Conservation (phyloP, 2,888 invertebrate genomes). For the Nephrotoma flavescens region DNA sequence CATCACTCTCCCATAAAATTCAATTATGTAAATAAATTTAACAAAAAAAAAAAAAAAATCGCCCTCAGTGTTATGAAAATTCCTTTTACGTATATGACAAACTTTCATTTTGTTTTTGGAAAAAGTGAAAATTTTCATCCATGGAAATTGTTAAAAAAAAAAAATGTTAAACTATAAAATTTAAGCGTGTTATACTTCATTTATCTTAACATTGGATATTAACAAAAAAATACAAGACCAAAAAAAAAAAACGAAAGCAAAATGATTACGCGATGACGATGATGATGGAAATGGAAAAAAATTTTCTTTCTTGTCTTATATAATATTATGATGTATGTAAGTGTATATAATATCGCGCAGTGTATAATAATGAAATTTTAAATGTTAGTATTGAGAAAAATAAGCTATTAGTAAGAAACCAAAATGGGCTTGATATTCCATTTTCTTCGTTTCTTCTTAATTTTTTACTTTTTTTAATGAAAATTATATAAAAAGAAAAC, state of each 20-base stretch:
- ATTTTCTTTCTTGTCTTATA: background rate
- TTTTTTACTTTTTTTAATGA: background rate
- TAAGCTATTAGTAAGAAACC: background rate
- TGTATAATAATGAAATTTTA: background rate
- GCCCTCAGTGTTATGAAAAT: background rate
- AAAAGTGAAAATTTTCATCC: background rate
- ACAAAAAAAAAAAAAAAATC: background rate
- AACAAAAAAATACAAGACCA: background rate
- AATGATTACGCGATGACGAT: conserved; percentile 4
- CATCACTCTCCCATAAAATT: background rate
- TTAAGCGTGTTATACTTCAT: background rate
- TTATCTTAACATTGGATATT: background rate
- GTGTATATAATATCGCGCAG: background rate
- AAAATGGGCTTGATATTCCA: background rate
- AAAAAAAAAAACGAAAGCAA: background rate
- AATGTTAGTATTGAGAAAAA: background rate
- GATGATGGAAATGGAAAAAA: background rate
- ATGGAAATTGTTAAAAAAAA: background rate
- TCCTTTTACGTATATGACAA: background rate
- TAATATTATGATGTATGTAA: background rate
- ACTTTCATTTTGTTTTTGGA: background rate
- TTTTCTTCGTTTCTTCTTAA: background rate
- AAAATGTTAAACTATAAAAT: background rate
- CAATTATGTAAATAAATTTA: background rate
- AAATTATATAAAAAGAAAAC: background rate